Evolutionary conservation across 2,888 invertebrate genomes (phyloP), one percentile per base, ranked within the genome.

Genomic region (Chirona hameri): DNA sequence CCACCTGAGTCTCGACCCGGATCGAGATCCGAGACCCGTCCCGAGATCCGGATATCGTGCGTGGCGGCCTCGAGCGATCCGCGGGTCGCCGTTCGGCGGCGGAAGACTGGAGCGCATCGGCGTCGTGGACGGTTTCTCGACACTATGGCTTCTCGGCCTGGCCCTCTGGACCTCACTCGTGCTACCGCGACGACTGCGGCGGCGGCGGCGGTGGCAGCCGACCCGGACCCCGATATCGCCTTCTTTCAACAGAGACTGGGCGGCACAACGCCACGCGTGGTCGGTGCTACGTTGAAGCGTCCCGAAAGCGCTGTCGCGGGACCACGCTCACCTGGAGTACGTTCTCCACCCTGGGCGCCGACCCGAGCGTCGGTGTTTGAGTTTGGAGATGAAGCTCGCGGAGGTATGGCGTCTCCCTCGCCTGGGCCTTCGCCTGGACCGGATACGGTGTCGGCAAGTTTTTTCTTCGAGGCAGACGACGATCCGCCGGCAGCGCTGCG

Each of bases 401-500:
- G 84, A 31, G 84, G 83, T 10, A 84, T 46, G 82, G 83, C 21
- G 83, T 83, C 81, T 83, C 84, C 79, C 83, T 84, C 31, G 83
- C 85, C 29, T 83, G 84, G 46, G 84, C 85, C 29, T 81, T 83
- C 79, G 82, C 84, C 18, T 9, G 83, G 81, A 10, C 69, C 83
- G 15, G 85, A 85, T 55, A 79, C 84, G 1, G 82, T 83, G 24
- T 81, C 82, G 18, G 60, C 72, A 24, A 83, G 81, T 72, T 84
- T 83, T 72, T 83, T 83, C 65, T 84, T 83, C 81, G 84, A 81
- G 79, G 76, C 80, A 55, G 52, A 79, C 3, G 84, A 82, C 15
- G 82, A 76, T 5, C 80, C 83, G 14, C 82, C 84, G 18, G 84
- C 84, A 9, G 85, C 85, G 48, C 85, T 85, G 84, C 87, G 84